Conservation (phyloP, 2,797 vertebrate species). For the Masticophis lateralis region DNA sequence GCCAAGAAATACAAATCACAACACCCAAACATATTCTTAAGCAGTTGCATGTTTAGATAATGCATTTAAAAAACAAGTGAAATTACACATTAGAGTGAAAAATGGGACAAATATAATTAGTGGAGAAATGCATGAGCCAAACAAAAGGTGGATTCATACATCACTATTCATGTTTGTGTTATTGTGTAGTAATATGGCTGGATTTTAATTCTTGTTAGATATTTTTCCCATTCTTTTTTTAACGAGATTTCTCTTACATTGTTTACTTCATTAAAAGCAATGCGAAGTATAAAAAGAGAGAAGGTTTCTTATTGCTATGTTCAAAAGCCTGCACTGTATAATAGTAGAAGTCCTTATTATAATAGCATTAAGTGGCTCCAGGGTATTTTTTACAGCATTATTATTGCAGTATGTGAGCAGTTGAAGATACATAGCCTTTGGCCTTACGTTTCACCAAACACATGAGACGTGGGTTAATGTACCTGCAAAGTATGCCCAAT, state of each 20-base stretch:
- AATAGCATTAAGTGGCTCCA: slow-evolving; percentile 47
- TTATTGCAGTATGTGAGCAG: slow-evolving; percentile 42
- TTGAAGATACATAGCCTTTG: slow-evolving; percentile 43
- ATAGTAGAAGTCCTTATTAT: slow-evolving; percentile 53
- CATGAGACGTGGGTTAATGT: slow-evolving; percentile 17
- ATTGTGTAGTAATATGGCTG: background rate
- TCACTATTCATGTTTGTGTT: background rate
- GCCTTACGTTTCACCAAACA: slow-evolving; percentile 35
- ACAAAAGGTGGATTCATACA: background rate
- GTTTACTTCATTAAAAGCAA: slow-evolving; percentile 22
- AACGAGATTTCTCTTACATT: slow-evolving; percentile 7
- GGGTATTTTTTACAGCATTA: slow-evolving; percentile 44
- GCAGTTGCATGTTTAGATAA: background rate
- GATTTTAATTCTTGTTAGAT: background rate
- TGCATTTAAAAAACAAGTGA: background rate
- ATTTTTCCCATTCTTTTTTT: background rate
- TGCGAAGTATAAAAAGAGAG: slow-evolving; percentile 23
- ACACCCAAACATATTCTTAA: background rate
- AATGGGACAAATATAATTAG: background rate
- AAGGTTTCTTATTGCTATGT: background rate
- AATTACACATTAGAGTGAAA: background rate
- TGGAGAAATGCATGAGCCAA: background rate
- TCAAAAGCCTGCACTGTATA: slow-evolving; percentile 14
- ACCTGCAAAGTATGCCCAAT: slow-evolving; percentile 24
- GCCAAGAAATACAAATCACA: background rate